These are phyloP conservation scores for Nineta flava DNA, from an alignment of 2,888 invertebrate genomes.

Conservation along the genomic window DNA sequence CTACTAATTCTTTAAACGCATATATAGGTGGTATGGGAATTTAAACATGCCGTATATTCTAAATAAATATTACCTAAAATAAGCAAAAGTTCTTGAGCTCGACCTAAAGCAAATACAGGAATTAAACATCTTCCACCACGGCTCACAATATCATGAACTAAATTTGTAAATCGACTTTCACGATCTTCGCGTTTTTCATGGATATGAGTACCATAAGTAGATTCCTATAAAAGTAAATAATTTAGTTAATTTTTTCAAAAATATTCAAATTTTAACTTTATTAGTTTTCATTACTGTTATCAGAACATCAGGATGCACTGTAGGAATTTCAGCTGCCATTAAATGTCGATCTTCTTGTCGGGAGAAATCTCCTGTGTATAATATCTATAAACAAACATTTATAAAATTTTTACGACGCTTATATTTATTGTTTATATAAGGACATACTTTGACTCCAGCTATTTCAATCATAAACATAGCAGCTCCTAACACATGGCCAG, in stretches of 20 bases:
- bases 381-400: constrained; percentile 34
- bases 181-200: constrained; percentile 97
- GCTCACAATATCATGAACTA: constrained; percentile 90
- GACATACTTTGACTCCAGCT: constrained; percentile 74
- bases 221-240: constrained; percentile 45
- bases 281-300: constrained; percentile 62
- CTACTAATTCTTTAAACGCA: too few species aligned
- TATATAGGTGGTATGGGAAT: neutral
- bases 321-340: constrained; percentile 98
- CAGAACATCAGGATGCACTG: constrained; percentile 87
- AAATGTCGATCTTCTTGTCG: constrained; percentile 97
- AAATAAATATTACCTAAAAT: constrained; percentile 55
- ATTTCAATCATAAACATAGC: constrained; percentile 99
- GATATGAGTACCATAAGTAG: constrained; percentile 97
- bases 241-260: neutral
- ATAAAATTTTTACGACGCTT: neutral
- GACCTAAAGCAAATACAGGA: constrained; percentile 94
- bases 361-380: constrained; percentile 98
- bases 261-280: neutral
- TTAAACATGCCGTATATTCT: neutral
- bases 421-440: neutral
- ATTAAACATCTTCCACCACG: constrained; percentile 97
- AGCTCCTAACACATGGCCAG: constrained; percentile 96
- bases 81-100: constrained; percentile 89
- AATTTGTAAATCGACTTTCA: constrained; percentile 80